These are phyloP conservation scores for Laothoe populi DNA, from an alignment of 2,888 invertebrate species.

Conservation along the genomic window DNA sequence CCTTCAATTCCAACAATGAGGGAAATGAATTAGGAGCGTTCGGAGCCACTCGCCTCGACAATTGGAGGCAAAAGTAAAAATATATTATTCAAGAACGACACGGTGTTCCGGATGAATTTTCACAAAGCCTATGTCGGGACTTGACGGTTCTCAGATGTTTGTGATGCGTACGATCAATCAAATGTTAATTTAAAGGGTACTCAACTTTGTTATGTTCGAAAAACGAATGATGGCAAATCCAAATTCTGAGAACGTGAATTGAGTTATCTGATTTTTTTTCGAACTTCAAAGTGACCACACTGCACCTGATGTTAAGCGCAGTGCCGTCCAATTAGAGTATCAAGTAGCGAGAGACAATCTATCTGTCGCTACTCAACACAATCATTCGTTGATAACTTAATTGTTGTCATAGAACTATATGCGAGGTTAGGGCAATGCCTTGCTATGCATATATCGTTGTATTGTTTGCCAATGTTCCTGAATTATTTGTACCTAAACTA, in stretches of 20 bases:
- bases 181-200: conserved; percentile 21
- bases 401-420: no score
- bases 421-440: no score
- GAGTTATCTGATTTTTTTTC: background rate
- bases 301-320: no score
- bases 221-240: background rate
- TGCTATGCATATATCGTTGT: no score
- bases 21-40: conserved; percentile 49
- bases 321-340: no score
- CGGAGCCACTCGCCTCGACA: conserved; percentile 47
- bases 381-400: no score
- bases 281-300: no score
- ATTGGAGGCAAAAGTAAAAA: conserved; percentile 55
- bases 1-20: conserved; percentile 48
- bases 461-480: no score
- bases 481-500: no score
- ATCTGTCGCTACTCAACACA: no score
- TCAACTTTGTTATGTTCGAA: background rate
- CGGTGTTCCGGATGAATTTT: conserved; percentile 46
- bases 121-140: conserved; percentile 30
- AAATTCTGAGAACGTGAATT: background rate
- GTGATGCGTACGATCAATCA: conserved; percentile 14
- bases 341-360: no score
- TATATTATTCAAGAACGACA: conserved; percentile 53
- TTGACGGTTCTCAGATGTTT: conserved; percentile 5